Base-by-base conservation (phyloP, 2,113 vertebrate species). In the Hypanus sabinus region DNA sequence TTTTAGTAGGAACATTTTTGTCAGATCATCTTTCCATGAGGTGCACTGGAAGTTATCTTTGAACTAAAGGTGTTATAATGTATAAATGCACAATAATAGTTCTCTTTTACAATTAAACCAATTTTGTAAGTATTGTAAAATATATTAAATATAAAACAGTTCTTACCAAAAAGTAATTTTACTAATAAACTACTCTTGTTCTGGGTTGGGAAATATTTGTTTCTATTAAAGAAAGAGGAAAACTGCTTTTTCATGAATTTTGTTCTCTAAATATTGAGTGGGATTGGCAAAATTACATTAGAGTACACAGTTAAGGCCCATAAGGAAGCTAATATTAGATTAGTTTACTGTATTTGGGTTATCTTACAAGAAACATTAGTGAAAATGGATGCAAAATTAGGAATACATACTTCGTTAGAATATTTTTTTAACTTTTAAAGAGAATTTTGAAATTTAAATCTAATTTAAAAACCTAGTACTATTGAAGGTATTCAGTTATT, bases 401-500 rank as follows among this genome's bases (percentile, higher is more conserved):
- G 16, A 36, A 9, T 65, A 20, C 62, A 57, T 62, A 27, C 16
- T 88, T 88, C 16, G 20, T 73, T 73, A 22, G 5, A 73, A 73
- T 16, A n/a, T 5, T 5, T 73, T 73, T 73, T 22, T 46, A 46
- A 46, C 71, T 73, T 73, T 73, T 73, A 73, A 73, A 73, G 20
- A 20, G n/a, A 30, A 70, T 93, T 93, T 83, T 38, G 85, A 76
- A 94, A 94, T 91, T 94, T 94, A 95, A 70, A 90, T 83, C 90
- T 75, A 79, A 94, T 76, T 62, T 95, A 75, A 83, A 85, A 94
- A 95, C 46, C 36, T 22, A 55, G 71, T 9, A 27, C 73, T 75
- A 16, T 73, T 8, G 71, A 92, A 22, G 33, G n/a, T 46, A 38
- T 71, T 92, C n/a, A 22, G 24, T 71, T 38, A 20, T 93, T 73